Evolutionary conservation across 1,140 invertebrate genomes (phyloP), one percentile per base, ranked within the genome.

Genomic region (Nebria ingens): DNA sequence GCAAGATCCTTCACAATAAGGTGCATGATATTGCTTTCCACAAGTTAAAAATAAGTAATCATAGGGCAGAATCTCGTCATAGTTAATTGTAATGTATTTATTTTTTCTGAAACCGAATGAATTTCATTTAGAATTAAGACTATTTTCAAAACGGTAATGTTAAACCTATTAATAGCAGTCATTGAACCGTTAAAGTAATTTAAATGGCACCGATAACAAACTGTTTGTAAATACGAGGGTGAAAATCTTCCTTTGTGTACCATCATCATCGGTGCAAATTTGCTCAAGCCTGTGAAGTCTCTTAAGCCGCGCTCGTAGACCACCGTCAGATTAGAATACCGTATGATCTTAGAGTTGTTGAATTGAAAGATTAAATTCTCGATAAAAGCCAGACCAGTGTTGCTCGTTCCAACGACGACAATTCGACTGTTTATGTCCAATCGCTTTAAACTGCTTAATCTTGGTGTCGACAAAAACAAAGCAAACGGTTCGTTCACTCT

Each of bases 391-490:
- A 88, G 66, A 1, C 80, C 83, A 6, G 82, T 82, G 42, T 82
- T 75, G 45, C 86, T 87, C 12, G 82, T 83, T 0, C 87, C 87
- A 0, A 89, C 78, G 3, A 89, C 78, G 0, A 89, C 83, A 52
- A 91, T 83, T 57, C 79, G 78, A 6, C 73, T 66, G 56, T 82
- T 82, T n/a, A 82, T 67, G 29, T 71, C 67, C 0, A 71, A 62
- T 56, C 71, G 75, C 1, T 70, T 67, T 23, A 73, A 58, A 22
- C 74, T 72, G 0, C 75, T 67, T 19, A 76, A 23, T 2, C 72
- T 69, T 0, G 72, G 59, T 4, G 70, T 77, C 6, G 68, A 70
- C n/a, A 72, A 53, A 52, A 71, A 78, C 0, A 79, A 62, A 2
- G 73, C 70, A 56, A 71, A 77, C 0, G 65, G 66, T 51, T 62